Evolutionary conservation across 2,797 vertebrate species (phyloP).

Genomic region (Scolopax rusticola): DNA sequence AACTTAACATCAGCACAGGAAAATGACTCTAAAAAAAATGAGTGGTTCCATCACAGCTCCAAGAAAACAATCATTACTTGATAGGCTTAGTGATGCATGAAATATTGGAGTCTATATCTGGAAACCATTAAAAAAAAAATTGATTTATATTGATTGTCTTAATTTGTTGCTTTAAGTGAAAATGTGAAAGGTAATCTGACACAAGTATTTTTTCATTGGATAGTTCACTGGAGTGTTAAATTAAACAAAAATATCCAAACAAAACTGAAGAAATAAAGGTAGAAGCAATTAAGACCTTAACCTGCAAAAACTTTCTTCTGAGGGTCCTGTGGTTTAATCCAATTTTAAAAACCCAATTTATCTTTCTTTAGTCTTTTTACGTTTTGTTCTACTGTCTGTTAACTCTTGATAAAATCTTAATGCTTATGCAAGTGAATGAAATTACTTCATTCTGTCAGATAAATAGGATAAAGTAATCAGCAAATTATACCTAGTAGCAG

Average conservation of each 20-base stretch:
- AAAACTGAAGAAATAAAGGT: constrained; percentile 26
- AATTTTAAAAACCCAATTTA: not conserved
- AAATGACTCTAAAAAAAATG: constrained; percentile 31
- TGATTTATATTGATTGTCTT: constrained; percentile 40
- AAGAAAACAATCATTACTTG: constrained; percentile 42
- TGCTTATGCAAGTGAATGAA: constrained; percentile 43
- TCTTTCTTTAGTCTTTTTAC: not conserved
- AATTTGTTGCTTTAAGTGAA: constrained; percentile 59
- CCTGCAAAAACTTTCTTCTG: not conserved
- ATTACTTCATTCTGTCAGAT: constrained; percentile 18
- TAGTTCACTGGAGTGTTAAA: constrained; percentile 58
- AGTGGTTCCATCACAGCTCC: not conserved
- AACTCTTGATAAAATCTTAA: constrained; percentile 8
- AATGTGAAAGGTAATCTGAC: constrained; percentile 8
- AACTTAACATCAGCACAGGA: constrained; percentile 8
- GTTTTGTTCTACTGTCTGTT: constrained; percentile 7
- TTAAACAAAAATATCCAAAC: constrained; percentile 52
- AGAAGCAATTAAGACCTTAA: constrained; percentile 52
- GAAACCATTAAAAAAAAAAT: constrained; percentile 31
- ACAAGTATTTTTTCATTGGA: not conserved
- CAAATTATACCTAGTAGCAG: not conserved
- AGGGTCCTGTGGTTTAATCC: not conserved
- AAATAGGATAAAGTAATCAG: constrained; percentile 59
- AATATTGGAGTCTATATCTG: constrained; percentile 33
- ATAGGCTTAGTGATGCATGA: constrained; percentile 42